A percentile compares a stretch with the other conserved stretches of the same genome.
These are phyloP conservation scores for Planococcus citri DNA, from an alignment of 1,140 invertebrate genomes.

Conservation along the genomic window DNA sequence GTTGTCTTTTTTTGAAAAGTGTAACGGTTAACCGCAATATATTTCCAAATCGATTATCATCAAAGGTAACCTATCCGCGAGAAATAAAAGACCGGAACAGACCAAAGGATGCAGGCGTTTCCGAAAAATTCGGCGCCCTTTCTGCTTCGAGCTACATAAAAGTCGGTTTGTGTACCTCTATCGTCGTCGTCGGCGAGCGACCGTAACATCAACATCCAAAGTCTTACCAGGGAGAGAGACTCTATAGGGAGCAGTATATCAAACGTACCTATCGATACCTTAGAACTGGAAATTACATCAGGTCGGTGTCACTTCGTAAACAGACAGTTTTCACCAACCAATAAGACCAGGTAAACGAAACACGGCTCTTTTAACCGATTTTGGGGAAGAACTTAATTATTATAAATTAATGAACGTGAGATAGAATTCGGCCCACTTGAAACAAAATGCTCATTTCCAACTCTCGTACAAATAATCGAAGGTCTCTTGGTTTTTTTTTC, in stretches of 20 bases:
- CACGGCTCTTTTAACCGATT: background rate
- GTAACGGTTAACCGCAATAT: conserved; percentile 6
- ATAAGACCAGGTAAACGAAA: background rate
- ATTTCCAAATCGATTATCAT: background rate
- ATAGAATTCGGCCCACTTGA: conserved; percentile 14
- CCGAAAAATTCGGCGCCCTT: conserved; percentile 5
- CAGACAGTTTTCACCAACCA: conserved; percentile 1
- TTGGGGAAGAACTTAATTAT: conserved; percentile 18
- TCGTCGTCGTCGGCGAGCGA: background rate
- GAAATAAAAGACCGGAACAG: background rate
- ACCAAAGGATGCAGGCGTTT: conserved; percentile 5
- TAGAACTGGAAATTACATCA: background rate
- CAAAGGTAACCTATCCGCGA: background rate
- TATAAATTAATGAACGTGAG: conserved; percentile 18
- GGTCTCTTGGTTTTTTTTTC: background rate
- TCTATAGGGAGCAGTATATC: background rate
- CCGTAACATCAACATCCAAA: too few species aligned
- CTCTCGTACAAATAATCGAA: conserved; percentile 19
- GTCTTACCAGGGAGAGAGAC: too few species aligned
- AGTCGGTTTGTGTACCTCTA: background rate
- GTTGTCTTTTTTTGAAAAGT: conserved; percentile 7
- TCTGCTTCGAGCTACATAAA: background rate
- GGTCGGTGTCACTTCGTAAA: background rate
- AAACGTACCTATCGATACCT: conserved; percentile 1
- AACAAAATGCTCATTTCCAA: conserved; percentile 16